Percentiles rank a stretch among this genome's conserved stretches.
Evolutionary conservation across 2,113 vertebrate species (phyloP).

Genomic region (Zeus faber): DNA sequence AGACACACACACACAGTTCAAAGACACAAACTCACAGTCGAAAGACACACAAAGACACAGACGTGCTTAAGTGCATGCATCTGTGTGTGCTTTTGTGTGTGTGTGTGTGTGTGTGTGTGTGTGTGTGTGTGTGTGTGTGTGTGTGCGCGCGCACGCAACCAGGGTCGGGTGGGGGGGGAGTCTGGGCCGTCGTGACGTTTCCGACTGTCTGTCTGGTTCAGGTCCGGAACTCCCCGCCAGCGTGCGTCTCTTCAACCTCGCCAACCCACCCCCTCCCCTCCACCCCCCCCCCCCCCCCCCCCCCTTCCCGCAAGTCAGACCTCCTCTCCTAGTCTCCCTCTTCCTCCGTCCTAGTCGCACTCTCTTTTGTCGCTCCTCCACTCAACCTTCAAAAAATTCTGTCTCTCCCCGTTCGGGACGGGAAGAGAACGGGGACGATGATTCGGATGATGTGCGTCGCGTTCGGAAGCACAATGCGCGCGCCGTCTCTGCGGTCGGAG

Average conservation of each 20-base stretch:
- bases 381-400: not conserved
- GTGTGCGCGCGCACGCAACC: not conserved
- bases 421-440: too few relatives aligned
- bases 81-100: too few relatives aligned
- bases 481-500: too few relatives aligned
- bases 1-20: conserved; percentile 13
- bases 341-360: not conserved
- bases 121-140: too few relatives aligned
- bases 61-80: not conserved
- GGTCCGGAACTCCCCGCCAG: too few relatives aligned
- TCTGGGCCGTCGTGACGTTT: too few relatives aligned
- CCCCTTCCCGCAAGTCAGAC: not conserved
- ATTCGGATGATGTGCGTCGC: too few relatives aligned
- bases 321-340: not conserved
- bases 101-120: too few relatives aligned
- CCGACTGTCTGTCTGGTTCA: too few relatives aligned
- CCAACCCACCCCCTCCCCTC: not conserved
- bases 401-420: too few relatives aligned
- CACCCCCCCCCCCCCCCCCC: not conserved
- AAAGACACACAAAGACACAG: not conserved
- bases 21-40: not conserved
- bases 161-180: not conserved
- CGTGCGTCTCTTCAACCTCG: not conserved
- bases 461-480: too few relatives aligned
- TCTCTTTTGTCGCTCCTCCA: not conserved